Base-by-base conservation (phyloP, 2,113 vertebrate genomes). In the Channa argus region DNA sequence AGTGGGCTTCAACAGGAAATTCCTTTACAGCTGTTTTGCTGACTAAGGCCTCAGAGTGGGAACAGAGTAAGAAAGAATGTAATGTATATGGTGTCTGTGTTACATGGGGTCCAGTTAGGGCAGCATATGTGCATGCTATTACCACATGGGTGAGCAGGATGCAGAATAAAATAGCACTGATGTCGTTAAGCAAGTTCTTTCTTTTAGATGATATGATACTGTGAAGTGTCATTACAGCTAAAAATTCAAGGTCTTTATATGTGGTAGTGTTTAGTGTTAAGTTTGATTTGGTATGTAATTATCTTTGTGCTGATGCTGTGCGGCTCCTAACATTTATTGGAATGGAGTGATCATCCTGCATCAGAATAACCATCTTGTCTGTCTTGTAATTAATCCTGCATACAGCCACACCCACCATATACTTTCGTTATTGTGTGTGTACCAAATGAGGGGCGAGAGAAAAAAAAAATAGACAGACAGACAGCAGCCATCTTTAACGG, bases 21-120 rank as follows among this genome's bases (percentile, higher is more conserved):
- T 91, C 92, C 90, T 91, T 89, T 87, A 87, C 86, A 87, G 81
- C 84, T 79, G 82, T 91, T 91, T 79, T 91, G 91, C 90, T 93
- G 92, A 92, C 84, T 90, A 86, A 92, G 89, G 68, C 72, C 82
- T 88, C 66, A 3, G 51, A 80, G 77, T 82, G 86, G 79, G 87
- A 90, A 87, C 78, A 69, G 80, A 61, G 79, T 66, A 44, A 74
- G 85, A 79, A 88, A 63, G 86, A 90, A 86, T 83, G 88, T 82
- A 89, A 90, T 61, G 73, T 86, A 89, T 84, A 88, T 15, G 70
- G 61, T 46, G 71, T 72, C 54, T 81, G 73, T 71, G 82, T 74
- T 83, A 71, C 81, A 77, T 47, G 77, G 68, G 85, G 78, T 87
- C 56, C 39, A 24, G 24, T 24, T 24, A 24, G 1, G 8, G 59